A percentile compares a stretch with the other conserved stretches of the same genome.
Conservation (phyloP, 2,113 vertebrate species). For the Coryphaenoides rupestris region DNA sequence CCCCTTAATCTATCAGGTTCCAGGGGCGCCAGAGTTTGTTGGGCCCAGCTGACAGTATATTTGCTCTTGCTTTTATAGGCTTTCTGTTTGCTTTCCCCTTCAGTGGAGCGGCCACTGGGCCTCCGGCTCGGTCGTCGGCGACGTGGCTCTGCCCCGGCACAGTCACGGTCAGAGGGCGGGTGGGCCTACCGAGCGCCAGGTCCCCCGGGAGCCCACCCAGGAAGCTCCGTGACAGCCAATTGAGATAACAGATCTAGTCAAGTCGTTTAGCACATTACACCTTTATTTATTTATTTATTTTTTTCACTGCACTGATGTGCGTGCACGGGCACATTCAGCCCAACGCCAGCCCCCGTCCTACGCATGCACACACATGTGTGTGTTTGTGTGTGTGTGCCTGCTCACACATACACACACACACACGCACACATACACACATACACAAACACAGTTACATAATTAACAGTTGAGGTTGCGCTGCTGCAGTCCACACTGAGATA, state of each 20-base stretch:
- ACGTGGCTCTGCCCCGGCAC: slow-evolving; percentile 33
- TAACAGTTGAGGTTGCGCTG: too few relatives aligned
- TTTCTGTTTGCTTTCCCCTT: slow-evolving; percentile 65
- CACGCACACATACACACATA: slow-evolving; percentile 1
- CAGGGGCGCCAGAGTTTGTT: slow-evolving; percentile 34
- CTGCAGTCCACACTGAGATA: too few relatives aligned
- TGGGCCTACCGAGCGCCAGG: slow-evolving; percentile 30
- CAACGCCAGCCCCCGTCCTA: background rate
- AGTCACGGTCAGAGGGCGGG: slow-evolving; percentile 34
- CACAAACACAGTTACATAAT: background rate
- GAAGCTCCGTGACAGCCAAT: slow-evolving; percentile 23
- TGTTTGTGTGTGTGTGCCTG: too few relatives aligned
- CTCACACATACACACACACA: slow-evolving; percentile 1
- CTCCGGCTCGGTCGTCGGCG: slow-evolving; percentile 31
- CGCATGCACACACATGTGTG: background rate
- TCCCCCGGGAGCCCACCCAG: slow-evolving; percentile 48
- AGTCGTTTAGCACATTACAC: slow-evolving; percentile 25
- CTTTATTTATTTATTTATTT: slow-evolving; percentile 10
- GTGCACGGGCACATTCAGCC: background rate
- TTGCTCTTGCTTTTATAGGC: slow-evolving; percentile 58
- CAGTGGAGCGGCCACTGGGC: slow-evolving; percentile 49
- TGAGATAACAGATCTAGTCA: slow-evolving; percentile 37
- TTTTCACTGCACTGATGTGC: slow-evolving; percentile 30
- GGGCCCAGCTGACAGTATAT: slow-evolving; percentile 52
- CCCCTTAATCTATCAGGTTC: slow-evolving; percentile 25